phyloP scores from a whole-genome alignment of 35 echinoderm and acorn worm species.

The Lytechinus variegatus region DNA sequence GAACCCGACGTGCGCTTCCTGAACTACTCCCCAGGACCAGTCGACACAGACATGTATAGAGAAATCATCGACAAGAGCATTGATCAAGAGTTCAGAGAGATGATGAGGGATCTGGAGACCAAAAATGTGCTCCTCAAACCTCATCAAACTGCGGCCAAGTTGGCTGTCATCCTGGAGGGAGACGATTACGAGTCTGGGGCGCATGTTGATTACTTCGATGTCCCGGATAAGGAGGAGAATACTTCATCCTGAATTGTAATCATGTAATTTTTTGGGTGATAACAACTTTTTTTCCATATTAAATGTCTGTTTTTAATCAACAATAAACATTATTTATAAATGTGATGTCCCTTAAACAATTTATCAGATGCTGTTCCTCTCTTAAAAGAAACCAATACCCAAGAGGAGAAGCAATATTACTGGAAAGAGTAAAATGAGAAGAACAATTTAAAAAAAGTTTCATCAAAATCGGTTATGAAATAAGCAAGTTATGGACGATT shows the following conservation, averaged over 20 bases:
- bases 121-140: neutral
- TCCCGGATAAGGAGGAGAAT: neutral
- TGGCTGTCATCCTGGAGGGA: conserved; percentile 49
- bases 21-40: conserved; percentile 68
- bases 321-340: too few relatives aligned
- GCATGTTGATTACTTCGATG: conserved; percentile 60
- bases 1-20: conserved; percentile 70
- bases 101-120: neutral
- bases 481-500: too few relatives aligned
- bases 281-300: too few relatives aligned
- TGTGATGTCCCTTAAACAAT: too few relatives aligned
- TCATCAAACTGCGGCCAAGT: conserved; percentile 51
- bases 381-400: too few relatives aligned
- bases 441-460: too few relatives aligned
- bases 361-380: too few relatives aligned
- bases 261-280: too few relatives aligned
- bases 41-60: conserved; percentile 63
- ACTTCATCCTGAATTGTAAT: neutral
- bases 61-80: conserved; percentile 24
- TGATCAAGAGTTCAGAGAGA: conserved; percentile 9
- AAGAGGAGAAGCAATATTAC: too few relatives aligned
- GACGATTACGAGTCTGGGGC: conserved; percentile 59
- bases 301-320: too few relatives aligned
- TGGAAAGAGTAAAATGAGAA: too few relatives aligned
- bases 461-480: too few relatives aligned